Base-by-base conservation (phyloP, 2,888 invertebrate genomes). In the Aporophyla nigra region DNA sequence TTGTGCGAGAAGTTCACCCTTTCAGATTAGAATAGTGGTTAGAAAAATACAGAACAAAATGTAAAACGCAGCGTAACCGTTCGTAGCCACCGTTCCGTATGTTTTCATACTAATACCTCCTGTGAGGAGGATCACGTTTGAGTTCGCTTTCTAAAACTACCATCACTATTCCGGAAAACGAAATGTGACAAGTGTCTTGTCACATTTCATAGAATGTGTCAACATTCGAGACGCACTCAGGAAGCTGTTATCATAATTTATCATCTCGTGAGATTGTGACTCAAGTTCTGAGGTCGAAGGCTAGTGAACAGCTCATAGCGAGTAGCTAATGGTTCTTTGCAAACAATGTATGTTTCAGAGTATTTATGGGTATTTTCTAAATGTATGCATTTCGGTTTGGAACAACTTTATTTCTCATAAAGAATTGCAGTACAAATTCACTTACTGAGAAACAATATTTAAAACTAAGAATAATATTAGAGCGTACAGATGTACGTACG, bases 141-240 rank as follows among this genome's bases (percentile, higher is more conserved):
- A 56, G 16, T 71, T 67, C 62, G 43, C 87, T 88, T 88, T 87
- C 85, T 86, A 84, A n/a, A n/a, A 76, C 69, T 16, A 24, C 62
- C 33, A 58, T 68, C 58, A 80, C 73, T 79, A 83, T 76, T 80
- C 77, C 73, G 76, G 84, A 83, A 86, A 90, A 75, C 72, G n/a
- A n/a, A n/a, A n/a, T n/a, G n/a, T 79, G 71, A 62, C 69, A 78
- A n/a, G n/a, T n/a, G n/a, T n/a, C 76, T 65, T 82, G 79, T 74
- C 76, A 76, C 83, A 86, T 86, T 77, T 76, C 16, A 73, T 70
- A 67, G 49, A 27, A 73, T 62, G 53, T 73, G 68, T 65, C 65
- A 69, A 80, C 76, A 65, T 62, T 59, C 19, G 49, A 54, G 21
- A n/a, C 40, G 33, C 19, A 63, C 19, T 40, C 2, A 10, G 19